Conservation (phyloP, 2,797 vertebrate species). For the Telmatherina bonti region DNA sequence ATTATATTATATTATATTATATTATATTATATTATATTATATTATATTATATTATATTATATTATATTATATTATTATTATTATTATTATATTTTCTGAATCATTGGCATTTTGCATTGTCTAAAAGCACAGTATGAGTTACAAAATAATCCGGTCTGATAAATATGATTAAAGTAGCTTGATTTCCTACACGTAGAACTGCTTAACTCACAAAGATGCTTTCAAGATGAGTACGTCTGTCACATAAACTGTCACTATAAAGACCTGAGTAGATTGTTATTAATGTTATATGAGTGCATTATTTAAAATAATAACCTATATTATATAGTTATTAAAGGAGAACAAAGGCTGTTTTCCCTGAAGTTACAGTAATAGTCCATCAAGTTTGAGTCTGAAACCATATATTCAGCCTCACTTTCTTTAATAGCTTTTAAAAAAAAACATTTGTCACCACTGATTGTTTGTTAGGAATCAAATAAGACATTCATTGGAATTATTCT, state of each 20-base stretch:
- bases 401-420: background rate
- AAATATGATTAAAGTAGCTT: background rate
- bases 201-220: background rate
- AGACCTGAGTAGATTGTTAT: background rate
- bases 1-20: too few species aligned
- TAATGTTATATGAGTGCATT: background rate
- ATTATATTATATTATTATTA: too few species aligned
- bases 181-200: background rate
- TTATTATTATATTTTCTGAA: background rate
- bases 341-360: background rate
- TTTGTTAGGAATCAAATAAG: conserved; percentile 44
- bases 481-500: conserved; percentile 53
- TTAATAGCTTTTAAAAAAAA: background rate
- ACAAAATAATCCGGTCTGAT: background rate
- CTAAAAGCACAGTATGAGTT: background rate
- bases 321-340: background rate
- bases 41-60: too few species aligned
- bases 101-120: background rate
- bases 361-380: background rate
- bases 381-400: background rate
- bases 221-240: background rate
- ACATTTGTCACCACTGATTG: background rate
- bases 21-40: too few species aligned
- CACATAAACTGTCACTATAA: background rate
- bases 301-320: background rate